phyloP scores from a whole-genome alignment of 1,140 invertebrate genomes.

The Mesaphorura yosii region DNA sequence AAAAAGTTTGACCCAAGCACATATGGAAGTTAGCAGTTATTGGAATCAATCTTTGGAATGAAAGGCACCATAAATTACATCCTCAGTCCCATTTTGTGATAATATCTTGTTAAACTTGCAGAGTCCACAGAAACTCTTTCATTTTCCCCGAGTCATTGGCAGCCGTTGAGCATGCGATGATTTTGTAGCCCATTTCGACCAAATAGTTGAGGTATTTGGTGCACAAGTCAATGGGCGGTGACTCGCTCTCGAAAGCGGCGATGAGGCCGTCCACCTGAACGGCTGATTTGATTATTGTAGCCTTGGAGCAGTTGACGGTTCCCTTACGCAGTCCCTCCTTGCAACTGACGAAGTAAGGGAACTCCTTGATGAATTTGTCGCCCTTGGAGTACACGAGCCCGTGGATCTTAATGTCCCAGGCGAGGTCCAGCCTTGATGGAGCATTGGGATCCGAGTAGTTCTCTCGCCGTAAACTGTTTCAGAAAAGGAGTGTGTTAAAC shows the following conservation, averaged over 20 bases:
- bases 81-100: no score
- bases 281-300: no score
- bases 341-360: background rate
- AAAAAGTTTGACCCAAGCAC: no score
- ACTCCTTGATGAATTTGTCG: background rate
- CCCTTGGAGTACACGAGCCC: background rate
- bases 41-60: no score
- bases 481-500: background rate
- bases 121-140: background rate
- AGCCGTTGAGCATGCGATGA: background rate
- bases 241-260: background rate
- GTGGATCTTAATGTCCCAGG: background rate
- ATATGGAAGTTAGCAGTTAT: no score
- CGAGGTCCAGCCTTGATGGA: background rate
- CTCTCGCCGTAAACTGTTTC: background rate
- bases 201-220: background rate
- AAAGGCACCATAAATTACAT: no score
- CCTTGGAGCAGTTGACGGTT: background rate
- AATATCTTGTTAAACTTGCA: background rate
- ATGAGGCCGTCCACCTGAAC: background rate
- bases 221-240: background rate
- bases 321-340: background rate
- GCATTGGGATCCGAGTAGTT: no score
- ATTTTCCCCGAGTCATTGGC: background rate
- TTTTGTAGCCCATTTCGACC: background rate